Base-by-base conservation (phyloP, 1,140 invertebrate genomes). In the Trichonephila clavipes region DNA sequence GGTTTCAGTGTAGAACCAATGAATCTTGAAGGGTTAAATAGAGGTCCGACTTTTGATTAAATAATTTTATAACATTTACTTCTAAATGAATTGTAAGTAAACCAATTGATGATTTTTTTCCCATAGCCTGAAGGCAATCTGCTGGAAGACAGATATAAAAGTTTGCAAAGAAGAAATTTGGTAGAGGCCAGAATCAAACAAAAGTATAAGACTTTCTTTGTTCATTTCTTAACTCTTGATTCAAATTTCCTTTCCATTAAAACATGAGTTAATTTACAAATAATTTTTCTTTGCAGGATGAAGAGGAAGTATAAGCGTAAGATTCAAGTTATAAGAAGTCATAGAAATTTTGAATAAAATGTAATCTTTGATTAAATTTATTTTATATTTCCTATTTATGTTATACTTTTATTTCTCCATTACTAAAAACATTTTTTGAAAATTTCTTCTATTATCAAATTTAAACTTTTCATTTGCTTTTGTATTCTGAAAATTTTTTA, bases 131-230 rank as follows among this genome's bases (percentile, higher is more conserved):
- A 97, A 95, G 97, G 97, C 83, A 97, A 97, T 96, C 95, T 98
- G 51, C 95, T 98, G 0, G 96, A 96, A 88, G 98, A 98, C 94
- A 96, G 98, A 90, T 98, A 97, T 95, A 97, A 98, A 94, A 98
- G 97, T 95, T 95, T 98, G 93, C 98, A 98, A 96, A 97, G 97
- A 95, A 96, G 98, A 95, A 98, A 97, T 95, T 97, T 98, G 87
- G 95, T 98, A 92, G 97, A 97, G 95, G 96, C 97, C 24, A 95
- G 96, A 94, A 90, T 95, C 21, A 95, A 95, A 94, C 95, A 95
- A 66, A 96, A 95, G 96, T 94, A n/a, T 69, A 28, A 19, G 0
- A 69, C 14, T n/a, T 28, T 12, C 12, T 10, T n/a, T n/a, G 10
- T 69, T 69, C 4, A 6, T 40, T 40, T 51, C 19, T 85, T 14